These are phyloP conservation scores for Gymnocypris eckloni DNA, from an alignment of 2,797 vertebrate genomes.

Conservation along the genomic window DNA sequence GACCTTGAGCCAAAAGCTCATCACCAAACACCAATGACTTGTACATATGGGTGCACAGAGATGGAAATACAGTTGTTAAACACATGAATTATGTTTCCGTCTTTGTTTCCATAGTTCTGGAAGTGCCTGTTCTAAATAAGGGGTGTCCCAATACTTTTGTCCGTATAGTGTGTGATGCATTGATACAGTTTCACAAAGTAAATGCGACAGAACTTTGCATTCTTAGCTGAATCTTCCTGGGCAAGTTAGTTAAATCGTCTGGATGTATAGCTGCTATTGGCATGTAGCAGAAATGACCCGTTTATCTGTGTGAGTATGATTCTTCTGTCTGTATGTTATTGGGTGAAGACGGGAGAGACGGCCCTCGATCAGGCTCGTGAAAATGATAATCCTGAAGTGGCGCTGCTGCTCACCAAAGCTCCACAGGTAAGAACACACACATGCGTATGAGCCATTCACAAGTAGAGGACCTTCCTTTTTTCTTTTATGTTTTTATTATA, in stretches of 20 bases:
- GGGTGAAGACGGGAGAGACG: slow-evolving; percentile 82
- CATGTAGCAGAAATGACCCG: neutral
- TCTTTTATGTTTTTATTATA: neutral
- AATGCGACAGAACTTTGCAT: neutral
- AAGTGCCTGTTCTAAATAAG: neutral
- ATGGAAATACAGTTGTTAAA: too few relatives aligned
- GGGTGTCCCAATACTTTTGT: neutral
- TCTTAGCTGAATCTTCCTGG: neutral
- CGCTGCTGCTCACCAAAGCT: slow-evolving; percentile 93
- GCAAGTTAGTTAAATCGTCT: too few relatives aligned
- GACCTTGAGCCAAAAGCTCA: too few relatives aligned
- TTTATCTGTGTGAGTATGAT: neutral
- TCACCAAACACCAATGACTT: too few relatives aligned
- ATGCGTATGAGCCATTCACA: neutral
- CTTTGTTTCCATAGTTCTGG: neutral
- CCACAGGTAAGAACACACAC: slow-evolving; percentile 81
- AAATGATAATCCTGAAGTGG: slow-evolving; percentile 91
- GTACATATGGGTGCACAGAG: too few relatives aligned
- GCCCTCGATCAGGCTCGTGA: slow-evolving; percentile 91
- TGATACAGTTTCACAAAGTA: neutral
- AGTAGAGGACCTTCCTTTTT: neutral
- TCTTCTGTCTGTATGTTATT: slow-evolving; percentile 32
- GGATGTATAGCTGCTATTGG: neutral
- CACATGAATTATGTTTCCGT: too few relatives aligned
- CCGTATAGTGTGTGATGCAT: neutral